Evolutionary conservation across 1,140 invertebrate species (phyloP), one percentile per base, ranked within the genome.

Genomic region (Bombus pascuorum): DNA sequence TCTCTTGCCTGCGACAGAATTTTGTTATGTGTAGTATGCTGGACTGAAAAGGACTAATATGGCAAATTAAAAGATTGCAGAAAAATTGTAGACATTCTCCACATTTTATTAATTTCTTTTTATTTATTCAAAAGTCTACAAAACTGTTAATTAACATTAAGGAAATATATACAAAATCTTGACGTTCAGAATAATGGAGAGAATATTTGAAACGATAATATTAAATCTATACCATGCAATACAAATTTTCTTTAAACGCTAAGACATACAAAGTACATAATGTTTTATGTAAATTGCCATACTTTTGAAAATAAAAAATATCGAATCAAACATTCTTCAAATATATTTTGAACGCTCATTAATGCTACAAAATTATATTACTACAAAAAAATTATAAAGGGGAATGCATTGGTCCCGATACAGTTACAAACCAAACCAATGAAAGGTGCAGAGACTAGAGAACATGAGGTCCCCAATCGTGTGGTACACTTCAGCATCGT

Each of bases 21-120:
- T 91, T 89, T 89, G 76, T 89, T 89, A 87, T 86, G 87, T 87
- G 86, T 86, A 90, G 87, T 87, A 90, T 91, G 90, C 89, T 70
- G 87, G 83, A 93, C 93, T 93, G 92, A 93, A 94, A 94, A 92
- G 89, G 90, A 94, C 94, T 93, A 94, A 94, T 94, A 93, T 83
- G 87, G 83, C 88, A 74, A 89, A 84, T 88, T 76, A 73, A 82
- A 32, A 87, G 73, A 75, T 88, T 62, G 53, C 79, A 79, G n/a
- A 82, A 86, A 89, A 88, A 73, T 68, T 80, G 32, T 76, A 32
- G 85, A 81, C 81, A 77, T 42, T 15, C 82, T 79, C 39, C 39
- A 81, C 84, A 68, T 88, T 88, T 91, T 89, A 90, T 89, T 91
- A 83, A 47, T 78, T 59, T 32, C 37, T 22, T n/a, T 81, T 85